These are phyloP conservation scores for Alaudala cheleensis DNA, from an alignment of 2,113 vertebrate genomes.

Conservation along the genomic window DNA sequence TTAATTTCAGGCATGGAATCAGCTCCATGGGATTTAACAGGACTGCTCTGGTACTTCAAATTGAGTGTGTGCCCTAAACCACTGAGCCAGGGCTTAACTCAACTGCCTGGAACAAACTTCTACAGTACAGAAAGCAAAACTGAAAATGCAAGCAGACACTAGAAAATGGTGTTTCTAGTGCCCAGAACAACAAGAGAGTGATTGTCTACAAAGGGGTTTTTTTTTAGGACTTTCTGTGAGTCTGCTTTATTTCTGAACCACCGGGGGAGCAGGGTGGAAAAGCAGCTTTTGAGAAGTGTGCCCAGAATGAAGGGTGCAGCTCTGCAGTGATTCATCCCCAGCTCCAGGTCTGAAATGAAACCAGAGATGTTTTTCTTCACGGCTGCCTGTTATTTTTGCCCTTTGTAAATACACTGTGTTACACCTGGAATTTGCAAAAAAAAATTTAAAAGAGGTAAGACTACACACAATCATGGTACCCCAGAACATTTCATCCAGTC, in stretches of 20 bases:
- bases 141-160: background rate
- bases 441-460: background rate
- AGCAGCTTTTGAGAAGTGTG: slow-evolving; percentile 53
- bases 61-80: background rate
- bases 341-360: slow-evolving; percentile 9
- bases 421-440: slow-evolving; percentile 50
- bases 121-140: background rate
- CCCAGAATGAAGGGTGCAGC: slow-evolving; percentile 13
- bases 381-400: slow-evolving; percentile 60
- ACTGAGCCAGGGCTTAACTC: background rate
- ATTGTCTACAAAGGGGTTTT: slow-evolving; percentile 37
- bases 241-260: slow-evolving; percentile 73
- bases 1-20: background rate
- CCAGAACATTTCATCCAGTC: background rate
- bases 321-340: slow-evolving; percentile 58
- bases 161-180: slow-evolving; percentile 51
- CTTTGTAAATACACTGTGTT: slow-evolving; percentile 49
- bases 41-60: background rate
- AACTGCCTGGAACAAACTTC: background rate
- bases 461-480: background rate
- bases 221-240: slow-evolving; percentile 49
- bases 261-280: slow-evolving; percentile 43
- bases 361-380: slow-evolving; percentile 41
- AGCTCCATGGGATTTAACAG: background rate
- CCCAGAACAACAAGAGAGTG: slow-evolving; percentile 63